Evolutionary conservation across 2,888 invertebrate genomes (phyloP), one percentile per base, ranked within the genome.

Genomic region (Melieria omissa): DNA sequence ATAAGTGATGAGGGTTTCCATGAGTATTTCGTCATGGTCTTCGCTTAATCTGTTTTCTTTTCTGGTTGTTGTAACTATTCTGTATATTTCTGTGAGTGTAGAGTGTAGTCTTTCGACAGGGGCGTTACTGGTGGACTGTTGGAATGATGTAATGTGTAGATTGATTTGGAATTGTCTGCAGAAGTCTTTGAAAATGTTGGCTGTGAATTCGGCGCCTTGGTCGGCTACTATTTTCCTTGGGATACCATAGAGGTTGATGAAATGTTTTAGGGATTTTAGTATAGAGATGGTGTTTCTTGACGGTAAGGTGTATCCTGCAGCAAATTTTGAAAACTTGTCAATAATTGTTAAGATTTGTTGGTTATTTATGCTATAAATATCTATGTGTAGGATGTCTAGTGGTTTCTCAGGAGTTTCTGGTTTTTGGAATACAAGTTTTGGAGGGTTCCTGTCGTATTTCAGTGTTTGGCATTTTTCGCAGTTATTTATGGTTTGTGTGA

Each of bases 381-480:
- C 74, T 5, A 76, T 73, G 41, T 75, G 74, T 46, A 73, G 8
- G 8, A 74, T 75, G 5, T 77, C 73, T 7, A 76, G 54, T 0
- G 74, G 73, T 74, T 74, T 75, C 5, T 9, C 10, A 10, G 77
- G 77, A 10, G 42, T 75, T 74, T 75, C 76, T 16, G 76, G 65
- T 57, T 71, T 70, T 69, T 72, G 68, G 57, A 72, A 76, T 63
- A 73, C 70, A 8, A 64, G 29, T 67, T 75, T 76, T 12, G 69
- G 73, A 41, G 76, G 70, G 16, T 75, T 68, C 70, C 76, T 67
- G 49, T 76, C 72, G 57, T 76, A 74, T 68, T 75, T 77, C 5
- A 75, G n/a, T 0, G 65, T 71, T 65, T 77, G 66, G 16, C 78
- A 78, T 45, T 46, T 73, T 52, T 77, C 75, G 52, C 76, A 78